These are phyloP conservation scores for human DNA, from an alignment of 2,113 vertebrate species.

Conservation along the genomic window GRCh38 chrX:22209001-22209500, in stretches of 20 bases:
- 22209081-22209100: background rate
- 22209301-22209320: background rate
- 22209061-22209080: background rate
- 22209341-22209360: slow-evolving; percentile 30
- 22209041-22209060: background rate
- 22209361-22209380: background rate
- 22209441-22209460: background rate
- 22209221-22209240: background rate
- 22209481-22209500: background rate
- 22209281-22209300: background rate
- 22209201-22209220: background rate
- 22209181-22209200: background rate
- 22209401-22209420: background rate
- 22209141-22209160: background rate
- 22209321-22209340: background rate
- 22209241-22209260: slow-evolving; percentile 10
- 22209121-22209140: background rate
- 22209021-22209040: background rate
- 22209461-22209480: background rate
- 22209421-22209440: background rate
- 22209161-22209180: background rate
- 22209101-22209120: background rate
- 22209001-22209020: background rate
- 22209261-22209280: background rate
- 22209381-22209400: background rate